Evolutionary conservation across 2,113 vertebrate species (phyloP).

Genomic region (Fulmarus glacialis): DNA sequence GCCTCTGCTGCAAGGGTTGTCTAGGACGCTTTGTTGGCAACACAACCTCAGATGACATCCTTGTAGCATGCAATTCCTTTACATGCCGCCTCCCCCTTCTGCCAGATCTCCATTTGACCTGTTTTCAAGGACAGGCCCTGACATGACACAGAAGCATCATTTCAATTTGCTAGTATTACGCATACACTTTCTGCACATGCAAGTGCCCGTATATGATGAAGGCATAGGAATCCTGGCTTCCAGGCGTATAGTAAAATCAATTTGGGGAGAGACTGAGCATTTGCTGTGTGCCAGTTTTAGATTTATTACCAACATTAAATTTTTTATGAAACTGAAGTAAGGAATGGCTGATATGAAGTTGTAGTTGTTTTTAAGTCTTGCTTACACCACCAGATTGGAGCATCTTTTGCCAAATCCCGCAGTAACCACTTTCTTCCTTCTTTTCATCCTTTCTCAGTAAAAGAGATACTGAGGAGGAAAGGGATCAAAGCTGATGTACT

Average conservation of each 20-base stretch:
- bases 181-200: not conserved
- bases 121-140: not conserved
- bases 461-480: not conserved
- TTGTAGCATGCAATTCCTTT: not conserved
- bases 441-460: not conserved
- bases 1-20: not conserved
- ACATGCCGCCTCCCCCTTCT: not conserved
- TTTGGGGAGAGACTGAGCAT: fast-evolving
- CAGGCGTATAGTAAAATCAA: fast-evolving
- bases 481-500: not conserved
- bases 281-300: not conserved
- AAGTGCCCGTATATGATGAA: not conserved
- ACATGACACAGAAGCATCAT: not conserved
- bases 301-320: not conserved
- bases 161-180: not conserved
- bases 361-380: not conserved
- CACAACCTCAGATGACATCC: not conserved
- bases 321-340: not conserved
- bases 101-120: not conserved
- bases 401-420: not conserved
- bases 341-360: not conserved
- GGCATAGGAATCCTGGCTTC: not conserved
- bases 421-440: not conserved
- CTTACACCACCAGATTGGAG: not conserved
- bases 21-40: not conserved